Base-by-base conservation (phyloP, 2,113 vertebrate species). In the Asarcornis scutulata region DNA sequence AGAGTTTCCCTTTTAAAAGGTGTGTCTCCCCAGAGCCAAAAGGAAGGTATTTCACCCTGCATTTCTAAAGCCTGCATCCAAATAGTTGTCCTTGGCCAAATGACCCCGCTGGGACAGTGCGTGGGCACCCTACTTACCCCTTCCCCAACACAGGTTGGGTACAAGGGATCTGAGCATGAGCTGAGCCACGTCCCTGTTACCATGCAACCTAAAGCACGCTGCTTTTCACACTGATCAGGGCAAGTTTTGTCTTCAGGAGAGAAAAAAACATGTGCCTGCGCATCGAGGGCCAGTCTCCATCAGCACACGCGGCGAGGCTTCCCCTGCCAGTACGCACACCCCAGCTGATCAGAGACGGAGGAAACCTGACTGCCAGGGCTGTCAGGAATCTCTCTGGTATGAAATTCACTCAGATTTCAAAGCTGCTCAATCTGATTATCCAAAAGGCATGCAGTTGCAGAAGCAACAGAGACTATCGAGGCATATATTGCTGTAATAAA, bases 261-360 rank as follows among this genome's bases (percentile, higher is more conserved):
- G 63, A 88, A 9, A 21, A 69, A 83, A 67, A 36, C 31, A 34
- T 0, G 44, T 10, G 66, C 26, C 42, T 31, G 64, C 36, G 8
- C 4, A 1, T 9, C 62, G 75, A 31, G 59, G 26, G 40, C 44
- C 1, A 8, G 53, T 53, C 29, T 34, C 44, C 0, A 5, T 13
- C 59, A 67, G 42, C 0, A 1, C 10, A 15, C 32, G 32, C 0
- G 0, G 26, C 34, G 58, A 38, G 67, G 23, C 4, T 2, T 21
- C 23, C 36, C 44, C 66, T 59, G 40, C 27, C 86, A 53, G 34
- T 32, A 53, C 1, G 0, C 44, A 25, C 74, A 58, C 4, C 55
- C 67, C 85, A 67, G 2, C 53, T 26, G 15, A 0, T 3, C 68
- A 27, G 34, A 53, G 72, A 48, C 3, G 1, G 63, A 20, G 59